Conservation (phyloP, 2,797 vertebrate species). For the Chelmon rostratus region DNA sequence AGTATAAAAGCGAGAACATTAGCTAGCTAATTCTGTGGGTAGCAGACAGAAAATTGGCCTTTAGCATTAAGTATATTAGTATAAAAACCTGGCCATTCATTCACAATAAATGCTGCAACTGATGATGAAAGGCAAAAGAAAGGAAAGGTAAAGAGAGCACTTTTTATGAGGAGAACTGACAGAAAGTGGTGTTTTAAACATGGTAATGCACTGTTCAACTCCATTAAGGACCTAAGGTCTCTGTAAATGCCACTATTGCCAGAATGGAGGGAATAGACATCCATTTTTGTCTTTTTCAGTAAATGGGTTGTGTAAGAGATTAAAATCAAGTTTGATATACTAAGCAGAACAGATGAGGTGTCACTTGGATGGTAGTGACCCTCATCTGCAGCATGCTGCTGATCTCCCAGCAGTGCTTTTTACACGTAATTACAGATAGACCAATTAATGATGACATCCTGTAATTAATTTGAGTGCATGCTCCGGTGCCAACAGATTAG, state of each 20-base stretch:
- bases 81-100: conserved; percentile 19
- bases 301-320: conserved; percentile 40
- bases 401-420: conserved; percentile 49
- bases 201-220: conserved; percentile 23
- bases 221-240: conserved; percentile 65
- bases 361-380: conserved; percentile 41
- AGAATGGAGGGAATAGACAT: conserved; percentile 26
- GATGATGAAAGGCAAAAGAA: conserved; percentile 59
- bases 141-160: conserved; percentile 10
- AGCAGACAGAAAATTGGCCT: conserved; percentile 22
- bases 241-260: conserved; percentile 33
- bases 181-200: conserved; percentile 49
- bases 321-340: conserved; percentile 36
- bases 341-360: conserved; percentile 35
- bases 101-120: conserved; percentile 14
- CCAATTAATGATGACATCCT: conserved; percentile 64
- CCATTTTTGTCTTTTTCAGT: conserved; percentile 28
- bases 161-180: conserved; percentile 37
- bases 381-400: conserved; percentile 24
- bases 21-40: neutral
- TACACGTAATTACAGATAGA: conserved; percentile 47
- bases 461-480: conserved; percentile 64
- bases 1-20: conserved; percentile 8
- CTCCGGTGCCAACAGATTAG: conserved; percentile 13
- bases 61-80: conserved; percentile 32